A percentile compares a stretch with the other conserved stretches of the same genome.
Conservation (phyloP, 2,888 invertebrate species). For the Catocala sponsa region DNA sequence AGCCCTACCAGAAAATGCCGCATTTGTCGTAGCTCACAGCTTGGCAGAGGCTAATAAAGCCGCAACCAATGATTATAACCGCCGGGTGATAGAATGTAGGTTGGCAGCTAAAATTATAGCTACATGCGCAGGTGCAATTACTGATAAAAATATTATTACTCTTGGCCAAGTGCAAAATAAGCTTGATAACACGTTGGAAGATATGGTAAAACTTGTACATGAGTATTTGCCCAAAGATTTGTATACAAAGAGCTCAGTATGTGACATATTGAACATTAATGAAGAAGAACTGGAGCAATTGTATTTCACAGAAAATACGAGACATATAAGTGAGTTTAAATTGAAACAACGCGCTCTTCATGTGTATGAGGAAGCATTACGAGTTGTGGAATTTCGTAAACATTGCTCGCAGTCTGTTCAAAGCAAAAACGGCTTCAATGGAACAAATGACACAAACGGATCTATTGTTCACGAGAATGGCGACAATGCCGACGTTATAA, state of each 20-base stretch:
- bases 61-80: slow-evolving; percentile 96
- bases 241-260: slow-evolving; percentile 91
- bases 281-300: slow-evolving; percentile 88
- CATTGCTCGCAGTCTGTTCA: slow-evolving; percentile 83
- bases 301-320: slow-evolving; percentile 85
- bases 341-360: slow-evolving; percentile 96
- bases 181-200: slow-evolving; percentile 89
- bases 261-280: slow-evolving; percentile 87
- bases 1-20: slow-evolving; percentile 93
- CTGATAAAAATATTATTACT: slow-evolving; percentile 90
- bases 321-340: slow-evolving; percentile 92
- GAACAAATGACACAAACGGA: slow-evolving; percentile 55
- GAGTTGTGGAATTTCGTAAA: slow-evolving; percentile 93
- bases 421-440: slow-evolving; percentile 57
- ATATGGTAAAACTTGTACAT: slow-evolving; percentile 91
- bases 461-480: slow-evolving; percentile 42
- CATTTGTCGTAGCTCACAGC: slow-evolving; percentile 98
- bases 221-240: slow-evolving; percentile 89
- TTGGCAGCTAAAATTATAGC: slow-evolving; percentile 93
- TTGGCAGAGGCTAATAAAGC: slow-evolving; percentile 97
- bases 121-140: slow-evolving; percentile 69
- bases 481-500: slow-evolving; percentile 74
- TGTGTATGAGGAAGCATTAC: slow-evolving; percentile 95
- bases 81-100: slow-evolving; percentile 97
- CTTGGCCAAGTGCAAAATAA: slow-evolving; percentile 93